These are phyloP conservation scores for Cynocephalus volans DNA, from an alignment of 2,113 vertebrate genomes.

Conservation along the genomic window DNA sequence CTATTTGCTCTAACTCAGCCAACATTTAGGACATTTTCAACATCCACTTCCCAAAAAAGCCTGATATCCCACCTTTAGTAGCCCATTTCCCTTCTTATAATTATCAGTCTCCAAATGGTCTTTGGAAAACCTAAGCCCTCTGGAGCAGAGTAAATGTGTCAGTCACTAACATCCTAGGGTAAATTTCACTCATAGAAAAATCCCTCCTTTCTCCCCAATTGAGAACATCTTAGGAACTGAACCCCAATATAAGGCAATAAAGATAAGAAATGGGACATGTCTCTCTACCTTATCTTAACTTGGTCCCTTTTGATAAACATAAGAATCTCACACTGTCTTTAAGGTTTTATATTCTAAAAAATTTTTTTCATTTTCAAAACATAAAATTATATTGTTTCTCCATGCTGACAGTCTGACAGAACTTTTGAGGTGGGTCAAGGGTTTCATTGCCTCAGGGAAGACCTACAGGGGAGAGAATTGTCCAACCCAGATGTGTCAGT, in stretches of 20 bases:
- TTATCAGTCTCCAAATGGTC: background rate
- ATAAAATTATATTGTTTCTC: background rate
- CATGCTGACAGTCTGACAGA: background rate
- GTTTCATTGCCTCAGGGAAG: background rate
- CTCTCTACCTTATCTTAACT: background rate
- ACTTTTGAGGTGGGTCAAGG: background rate
- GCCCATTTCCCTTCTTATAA: background rate
- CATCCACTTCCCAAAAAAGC: background rate
- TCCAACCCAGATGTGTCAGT: background rate
- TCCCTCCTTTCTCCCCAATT: background rate
- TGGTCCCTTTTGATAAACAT: background rate
- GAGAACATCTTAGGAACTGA: background rate
- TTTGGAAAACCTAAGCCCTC: background rate
- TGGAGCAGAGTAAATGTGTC: background rate
- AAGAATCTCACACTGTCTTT: background rate
- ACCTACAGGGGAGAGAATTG: background rate
- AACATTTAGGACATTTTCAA: background rate
- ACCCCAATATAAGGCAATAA: background rate
- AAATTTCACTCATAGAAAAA: background rate
- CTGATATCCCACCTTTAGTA: background rate
- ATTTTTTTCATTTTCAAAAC: background rate
- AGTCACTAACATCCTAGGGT: background rate
- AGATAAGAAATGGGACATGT: accelerated
- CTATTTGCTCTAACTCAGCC: background rate
- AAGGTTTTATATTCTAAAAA: background rate